Evolutionary conservation across 2,113 vertebrate species (phyloP).

Genomic region (Indicator indicator): DNA sequence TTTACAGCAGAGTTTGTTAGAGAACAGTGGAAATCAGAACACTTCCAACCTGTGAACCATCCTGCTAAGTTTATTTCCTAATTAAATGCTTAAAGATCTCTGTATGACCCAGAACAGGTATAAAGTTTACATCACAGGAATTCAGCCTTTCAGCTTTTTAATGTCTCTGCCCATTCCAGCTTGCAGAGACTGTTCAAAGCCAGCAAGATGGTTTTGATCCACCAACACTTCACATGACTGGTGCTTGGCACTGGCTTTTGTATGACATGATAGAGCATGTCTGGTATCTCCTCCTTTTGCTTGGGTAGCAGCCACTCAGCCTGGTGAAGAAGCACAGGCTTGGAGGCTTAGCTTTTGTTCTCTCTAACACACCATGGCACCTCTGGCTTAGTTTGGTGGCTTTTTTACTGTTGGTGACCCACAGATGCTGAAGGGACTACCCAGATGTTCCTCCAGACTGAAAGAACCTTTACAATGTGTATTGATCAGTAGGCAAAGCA

Average conservation of each 20-base stretch:
- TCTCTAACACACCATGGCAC: neutral
- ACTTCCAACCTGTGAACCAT: neutral
- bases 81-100: neutral
- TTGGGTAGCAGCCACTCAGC: neutral
- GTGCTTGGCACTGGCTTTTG: neutral
- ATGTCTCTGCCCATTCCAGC: accelerated
- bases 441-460: neutral
- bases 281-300: neutral
- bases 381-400: neutral
- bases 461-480: neutral
- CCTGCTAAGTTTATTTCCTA: neutral
- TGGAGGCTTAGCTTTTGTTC: neutral
- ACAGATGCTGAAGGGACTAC: neutral
- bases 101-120: neutral
- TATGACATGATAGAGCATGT: neutral
- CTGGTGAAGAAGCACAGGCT: neutral
- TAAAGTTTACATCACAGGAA: neutral
- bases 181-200: neutral
- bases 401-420: neutral
- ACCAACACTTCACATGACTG: neutral
- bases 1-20: neutral
- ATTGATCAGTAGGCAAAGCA: neutral
- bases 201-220: neutral
- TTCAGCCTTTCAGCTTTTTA: neutral
- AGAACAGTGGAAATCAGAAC: neutral